Evolutionary conservation across 2,888 invertebrate genomes (phyloP).

Genomic region (Hirudinaria manillensis): DNA sequence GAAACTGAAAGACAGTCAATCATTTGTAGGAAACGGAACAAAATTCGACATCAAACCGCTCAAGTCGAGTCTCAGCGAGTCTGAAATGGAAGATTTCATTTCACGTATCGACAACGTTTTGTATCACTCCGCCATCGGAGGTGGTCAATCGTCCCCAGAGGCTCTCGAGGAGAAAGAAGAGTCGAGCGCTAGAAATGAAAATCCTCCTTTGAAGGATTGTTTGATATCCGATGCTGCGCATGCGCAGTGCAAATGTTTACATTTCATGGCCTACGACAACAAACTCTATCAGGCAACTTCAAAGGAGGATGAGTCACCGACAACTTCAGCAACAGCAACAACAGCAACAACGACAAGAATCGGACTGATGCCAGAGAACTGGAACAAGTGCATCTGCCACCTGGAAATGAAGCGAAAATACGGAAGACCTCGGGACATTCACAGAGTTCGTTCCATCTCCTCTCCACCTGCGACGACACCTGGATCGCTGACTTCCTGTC

Average conservation of each 20-base stretch:
- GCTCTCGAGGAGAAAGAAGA: background rate
- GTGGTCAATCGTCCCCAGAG: background rate
- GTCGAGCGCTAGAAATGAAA: background rate
- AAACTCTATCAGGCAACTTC: constrained; percentile 1
- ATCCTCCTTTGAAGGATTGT: too few species aligned
- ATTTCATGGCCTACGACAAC: constrained; percentile 7
- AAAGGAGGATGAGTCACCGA: background rate
- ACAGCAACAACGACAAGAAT: constrained; percentile 18
- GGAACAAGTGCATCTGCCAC: too few species aligned
- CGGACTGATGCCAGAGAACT: too few species aligned
- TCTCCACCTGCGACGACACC: too few species aligned
- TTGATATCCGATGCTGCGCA: too few species aligned
- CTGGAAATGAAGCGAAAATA: too few species aligned
- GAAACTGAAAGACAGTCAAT: background rate
- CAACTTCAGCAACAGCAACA: background rate
- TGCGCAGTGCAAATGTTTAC: background rate
- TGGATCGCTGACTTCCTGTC: too few species aligned
- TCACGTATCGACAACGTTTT: background rate
- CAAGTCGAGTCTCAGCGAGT: background rate
- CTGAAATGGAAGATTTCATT: background rate
- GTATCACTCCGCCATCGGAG: background rate
- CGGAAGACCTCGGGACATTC: too few species aligned
- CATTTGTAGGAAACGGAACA: background rate
- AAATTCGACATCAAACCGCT: background rate
- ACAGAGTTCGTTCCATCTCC: too few species aligned